phyloP scores from a whole-genome alignment of 2,113 vertebrate species.

The Amphilophus citrinellus region DNA sequence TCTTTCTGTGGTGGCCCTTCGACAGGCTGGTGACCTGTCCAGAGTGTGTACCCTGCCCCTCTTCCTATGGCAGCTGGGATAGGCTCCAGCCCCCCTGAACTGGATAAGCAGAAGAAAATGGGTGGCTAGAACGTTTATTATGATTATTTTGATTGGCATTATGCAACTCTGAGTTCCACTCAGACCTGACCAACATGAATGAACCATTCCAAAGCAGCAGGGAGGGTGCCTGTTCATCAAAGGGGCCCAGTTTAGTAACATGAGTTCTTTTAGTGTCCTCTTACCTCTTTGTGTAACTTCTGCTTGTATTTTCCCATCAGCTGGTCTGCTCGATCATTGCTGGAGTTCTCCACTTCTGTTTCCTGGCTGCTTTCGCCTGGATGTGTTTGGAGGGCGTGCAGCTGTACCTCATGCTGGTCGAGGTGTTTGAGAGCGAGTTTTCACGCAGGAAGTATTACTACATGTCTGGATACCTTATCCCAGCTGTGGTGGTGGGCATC shows the following conservation, averaged over 20 bases:
- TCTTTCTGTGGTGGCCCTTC: no score
- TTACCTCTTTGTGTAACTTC: constrained; percentile 6
- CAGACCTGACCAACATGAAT: not conserved
- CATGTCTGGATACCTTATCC: constrained; percentile 94
- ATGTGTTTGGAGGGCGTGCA: constrained; percentile 99
- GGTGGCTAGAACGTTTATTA: not conserved
- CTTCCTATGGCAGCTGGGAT: no score
- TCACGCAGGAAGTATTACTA: constrained; percentile 98
- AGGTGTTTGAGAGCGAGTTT: constrained; percentile 99
- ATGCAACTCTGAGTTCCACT: not conserved
- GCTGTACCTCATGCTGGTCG: constrained; percentile 98
- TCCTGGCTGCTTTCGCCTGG: constrained; percentile 98
- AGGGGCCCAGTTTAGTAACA: not conserved
- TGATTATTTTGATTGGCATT: not conserved
- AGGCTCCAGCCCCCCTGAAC: no score
- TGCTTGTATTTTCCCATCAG: constrained; percentile 74
- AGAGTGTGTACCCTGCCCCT: no score
- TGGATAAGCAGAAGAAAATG: no score
- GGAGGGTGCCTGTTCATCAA: not conserved
- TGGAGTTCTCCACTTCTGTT: constrained; percentile 97
- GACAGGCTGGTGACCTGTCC: no score
- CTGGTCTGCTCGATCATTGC: constrained; percentile 96
- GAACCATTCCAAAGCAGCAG: not conserved
- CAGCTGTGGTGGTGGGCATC: constrained; percentile 93
- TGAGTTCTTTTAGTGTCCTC: not conserved